Percentiles rank a stretch among this genome's conserved stretches.
Evolutionary conservation across 2,797 vertebrate genomes (phyloP).

Genomic region (Anabacerthia variegaticeps): DNA sequence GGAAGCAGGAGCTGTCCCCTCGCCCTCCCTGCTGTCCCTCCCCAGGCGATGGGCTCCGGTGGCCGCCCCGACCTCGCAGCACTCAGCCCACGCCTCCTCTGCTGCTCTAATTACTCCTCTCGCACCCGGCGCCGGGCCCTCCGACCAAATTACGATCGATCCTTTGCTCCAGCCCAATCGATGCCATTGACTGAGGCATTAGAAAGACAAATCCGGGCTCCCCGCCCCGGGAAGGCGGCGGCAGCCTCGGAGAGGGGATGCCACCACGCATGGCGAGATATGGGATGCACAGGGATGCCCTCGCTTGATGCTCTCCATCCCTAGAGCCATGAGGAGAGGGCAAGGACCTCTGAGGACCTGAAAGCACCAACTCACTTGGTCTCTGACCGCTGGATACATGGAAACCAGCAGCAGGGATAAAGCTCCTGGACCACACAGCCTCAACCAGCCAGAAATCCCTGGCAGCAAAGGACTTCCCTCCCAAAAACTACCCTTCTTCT

Average conservation of each 20-base stretch:
- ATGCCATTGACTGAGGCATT: slow-evolving; percentile 66
- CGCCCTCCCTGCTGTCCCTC: neutral
- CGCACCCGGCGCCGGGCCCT: slow-evolving; percentile 32
- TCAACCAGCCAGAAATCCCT: neutral
- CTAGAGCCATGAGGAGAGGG: fast-evolving
- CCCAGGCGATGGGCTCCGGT: neutral
- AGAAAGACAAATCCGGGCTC: slow-evolving; percentile 62
- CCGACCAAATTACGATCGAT: slow-evolving; percentile 75
- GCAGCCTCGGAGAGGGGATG: neutral
- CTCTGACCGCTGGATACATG: fast-evolving
- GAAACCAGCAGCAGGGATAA: neutral
- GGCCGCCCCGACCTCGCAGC: neutral
- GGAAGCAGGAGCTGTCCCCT: fast-evolving
- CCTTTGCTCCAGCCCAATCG: slow-evolving; percentile 61
- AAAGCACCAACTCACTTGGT: neutral
- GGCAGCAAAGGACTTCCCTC: neutral
- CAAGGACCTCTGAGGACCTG: fast-evolving
- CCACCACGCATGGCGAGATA: fast-evolving
- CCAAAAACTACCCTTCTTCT: neutral
- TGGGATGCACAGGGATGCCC: neutral
- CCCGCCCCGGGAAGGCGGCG: neutral
- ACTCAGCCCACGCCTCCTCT: neutral
- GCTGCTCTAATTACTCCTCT: slow-evolving; percentile 73
- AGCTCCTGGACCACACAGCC: neutral
- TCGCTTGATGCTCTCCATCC: neutral